Evolutionary conservation across 2,797 vertebrate species (phyloP).

Genomic region (Ataeniobius toweri): DNA sequence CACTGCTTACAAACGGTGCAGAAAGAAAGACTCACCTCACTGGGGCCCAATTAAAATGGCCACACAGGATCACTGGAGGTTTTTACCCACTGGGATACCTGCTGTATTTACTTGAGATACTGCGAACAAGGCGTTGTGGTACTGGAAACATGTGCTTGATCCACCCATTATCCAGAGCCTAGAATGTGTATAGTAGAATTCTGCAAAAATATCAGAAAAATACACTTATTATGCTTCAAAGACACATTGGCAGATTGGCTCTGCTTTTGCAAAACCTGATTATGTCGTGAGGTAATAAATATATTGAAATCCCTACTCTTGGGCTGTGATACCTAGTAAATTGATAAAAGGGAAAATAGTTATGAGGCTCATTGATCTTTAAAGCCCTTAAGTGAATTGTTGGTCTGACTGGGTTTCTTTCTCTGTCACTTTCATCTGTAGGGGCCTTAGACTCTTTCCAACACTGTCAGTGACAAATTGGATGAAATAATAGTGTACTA

Average conservation of each 20-base stretch:
- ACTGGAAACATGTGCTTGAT: conserved; percentile 48
- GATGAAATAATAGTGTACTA: conserved; percentile 19
- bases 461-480: conserved; percentile 19
- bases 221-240: conserved; percentile 46
- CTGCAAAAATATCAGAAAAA: conserved; percentile 32
- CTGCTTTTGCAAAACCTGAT: conserved; percentile 32
- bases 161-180: conserved; percentile 29
- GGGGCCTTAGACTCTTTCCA: conserved; percentile 3
- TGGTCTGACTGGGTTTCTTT: conserved; percentile 10
- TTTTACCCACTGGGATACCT: conserved; percentile 27
- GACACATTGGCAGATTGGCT: conserved; percentile 31
- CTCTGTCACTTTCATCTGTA: conserved; percentile 7
- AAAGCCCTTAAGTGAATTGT: conserved; percentile 21
- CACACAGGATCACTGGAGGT: conserved; percentile 48
- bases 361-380: conserved; percentile 53
- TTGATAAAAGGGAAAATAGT: conserved; percentile 12
- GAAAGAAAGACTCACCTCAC: conserved; percentile 42
- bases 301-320: conserved; percentile 29
- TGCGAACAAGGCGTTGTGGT: conserved; percentile 42
- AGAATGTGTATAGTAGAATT: conserved; percentile 34
- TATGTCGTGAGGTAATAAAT: conserved; percentile 31
- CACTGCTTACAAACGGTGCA: conserved; percentile 20
- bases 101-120: conserved; percentile 27
- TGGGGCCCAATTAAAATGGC: conserved; percentile 72
- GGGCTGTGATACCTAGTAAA: conserved; percentile 1